phyloP scores from a whole-genome alignment of 2,888 invertebrate species.

The Siphonodentalium dalli region DNA sequence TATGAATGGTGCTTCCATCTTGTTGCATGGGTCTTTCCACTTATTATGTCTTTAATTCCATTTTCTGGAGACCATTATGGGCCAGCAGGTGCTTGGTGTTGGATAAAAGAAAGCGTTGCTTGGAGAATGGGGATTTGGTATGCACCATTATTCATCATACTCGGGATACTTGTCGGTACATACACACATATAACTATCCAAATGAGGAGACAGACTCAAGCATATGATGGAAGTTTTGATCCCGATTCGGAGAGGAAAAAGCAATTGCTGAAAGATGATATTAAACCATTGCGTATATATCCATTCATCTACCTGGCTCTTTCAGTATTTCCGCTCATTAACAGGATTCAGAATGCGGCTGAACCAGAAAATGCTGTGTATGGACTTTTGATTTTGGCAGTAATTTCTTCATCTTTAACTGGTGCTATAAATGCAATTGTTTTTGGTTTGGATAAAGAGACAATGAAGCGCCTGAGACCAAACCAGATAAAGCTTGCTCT shows the following conservation, averaged over 20 bases:
- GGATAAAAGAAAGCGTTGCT: slow-evolving; percentile 26
- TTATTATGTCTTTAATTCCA: slow-evolving; percentile 52
- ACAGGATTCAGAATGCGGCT: slow-evolving; percentile 61
- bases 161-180: background rate
- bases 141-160: background rate
- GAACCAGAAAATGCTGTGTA: slow-evolving; percentile 45
- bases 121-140: too few relatives aligned
- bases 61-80: slow-evolving; percentile 58
- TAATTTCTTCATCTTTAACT: slow-evolving; percentile 45
- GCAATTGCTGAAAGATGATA: slow-evolving; percentile 57
- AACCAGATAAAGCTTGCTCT: slow-evolving; percentile 55
- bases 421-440: slow-evolving; percentile 58
- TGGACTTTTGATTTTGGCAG: slow-evolving; percentile 50
- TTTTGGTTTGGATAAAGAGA: slow-evolving; percentile 58
- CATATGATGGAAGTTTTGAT: slow-evolving; percentile 60
- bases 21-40: slow-evolving; percentile 51
- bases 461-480: slow-evolving; percentile 46
- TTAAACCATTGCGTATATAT: slow-evolving; percentile 55
- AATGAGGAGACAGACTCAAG: slow-evolving; percentile 47
- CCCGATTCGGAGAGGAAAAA: slow-evolving; percentile 56
- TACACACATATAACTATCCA: too few relatives aligned
- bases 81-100: slow-evolving; percentile 62
- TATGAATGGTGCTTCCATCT: slow-evolving; percentile 59
- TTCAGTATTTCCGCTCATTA: slow-evolving; percentile 57
- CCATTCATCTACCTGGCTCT: slow-evolving; percentile 57